phyloP scores from a whole-genome alignment of 2,797 vertebrate genomes.

The Arnoldichthys spilopterus region DNA sequence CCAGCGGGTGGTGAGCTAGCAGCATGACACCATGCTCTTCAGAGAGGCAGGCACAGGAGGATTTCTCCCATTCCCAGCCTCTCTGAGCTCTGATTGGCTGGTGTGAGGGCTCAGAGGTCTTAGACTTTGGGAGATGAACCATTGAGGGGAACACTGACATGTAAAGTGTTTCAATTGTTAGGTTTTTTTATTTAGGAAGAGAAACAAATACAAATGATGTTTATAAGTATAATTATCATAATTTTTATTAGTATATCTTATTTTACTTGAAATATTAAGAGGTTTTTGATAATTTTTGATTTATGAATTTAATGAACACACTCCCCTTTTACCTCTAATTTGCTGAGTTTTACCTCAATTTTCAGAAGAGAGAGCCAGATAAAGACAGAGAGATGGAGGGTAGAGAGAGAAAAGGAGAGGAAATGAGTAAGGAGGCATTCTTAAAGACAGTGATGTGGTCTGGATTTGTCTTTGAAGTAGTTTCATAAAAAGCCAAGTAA shows the following conservation, averaged over 20 bases:
- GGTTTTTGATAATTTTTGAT: slow-evolving; percentile 66
- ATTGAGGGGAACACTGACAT: slow-evolving; percentile 68
- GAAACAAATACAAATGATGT: slow-evolving; percentile 70
- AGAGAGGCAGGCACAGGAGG: slow-evolving; percentile 32
- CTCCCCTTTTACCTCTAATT: slow-evolving; percentile 80
- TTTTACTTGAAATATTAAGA: slow-evolving; percentile 75
- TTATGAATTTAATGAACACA: slow-evolving; percentile 71
- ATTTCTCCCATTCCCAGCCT: slow-evolving; percentile 19
- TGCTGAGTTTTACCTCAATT: slow-evolving; percentile 74
- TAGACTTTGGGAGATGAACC: not conserved
- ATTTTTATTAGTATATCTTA: slow-evolving; percentile 80
- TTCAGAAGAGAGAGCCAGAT: slow-evolving; percentile 50
- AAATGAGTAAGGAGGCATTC: slow-evolving; percentile 28
- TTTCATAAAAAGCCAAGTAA: slow-evolving; percentile 38
- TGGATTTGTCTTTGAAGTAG: slow-evolving; percentile 62
- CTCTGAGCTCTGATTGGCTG: slow-evolving; percentile 56
- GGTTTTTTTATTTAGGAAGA: slow-evolving; percentile 69
- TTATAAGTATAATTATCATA: slow-evolving; percentile 79
- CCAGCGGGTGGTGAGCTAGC: slow-evolving; percentile 63
- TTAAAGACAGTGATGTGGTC: slow-evolving; percentile 58
- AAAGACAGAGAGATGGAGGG: slow-evolving; percentile 22
- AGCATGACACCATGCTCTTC: slow-evolving; percentile 19
- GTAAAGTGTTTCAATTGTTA: slow-evolving; percentile 78
- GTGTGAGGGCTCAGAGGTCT: slow-evolving; percentile 35
- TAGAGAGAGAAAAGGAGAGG: slow-evolving; percentile 1